Evolutionary conservation across 2,888 invertebrate species (phyloP), one percentile per base, ranked within the genome.

Genomic region (Synergus japonicus): DNA sequence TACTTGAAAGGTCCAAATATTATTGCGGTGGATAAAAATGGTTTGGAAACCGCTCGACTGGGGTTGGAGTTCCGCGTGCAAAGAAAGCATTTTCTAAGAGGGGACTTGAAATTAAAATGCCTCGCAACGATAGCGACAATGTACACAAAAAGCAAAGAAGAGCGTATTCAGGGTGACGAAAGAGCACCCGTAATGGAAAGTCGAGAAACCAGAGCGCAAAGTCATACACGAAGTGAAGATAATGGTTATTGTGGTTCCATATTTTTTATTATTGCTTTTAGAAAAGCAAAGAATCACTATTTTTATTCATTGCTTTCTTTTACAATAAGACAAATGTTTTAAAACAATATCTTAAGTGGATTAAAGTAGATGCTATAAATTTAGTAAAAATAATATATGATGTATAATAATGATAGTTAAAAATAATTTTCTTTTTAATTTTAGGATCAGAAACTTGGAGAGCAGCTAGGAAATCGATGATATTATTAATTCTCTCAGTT

Each of bases 91-190:
- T 97, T 97, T 93, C 95, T 95, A 90, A 94, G 95, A 86, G 97
- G 97, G 90, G 97, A 97, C 92, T 95, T 97, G 93, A 97, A 97
- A 92, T 93, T 97, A 87, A 97, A 97, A 94, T 97, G 97, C 93
- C 94, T 97, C 90, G 97, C 97, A 77, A 97, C 96, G 85, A 97
- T 97, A 92, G 96, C 96, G 60, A 95, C 96, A 18, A 95, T 97
- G 18, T 97, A 97, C 92, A 96, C 96, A 95, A 94, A 96, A 84
- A 96, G 96, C 90, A 97, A 97, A 92, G 97, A 97, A 91, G 96
- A 97, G 90, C 97, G 96, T 87, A 96, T 97, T 43, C 96, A 96
- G 90, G 96, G 96, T 12, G 96, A 95, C 86, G 89, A 89, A 79
- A 90, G 90, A 84, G 88, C 89, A 58, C 89, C 90, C 73, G 88